Percentiles rank a stretch among this genome's conserved stretches.
Conservation (phyloP, 2,888 invertebrate genomes). For the Lycophotia porphyrea region DNA sequence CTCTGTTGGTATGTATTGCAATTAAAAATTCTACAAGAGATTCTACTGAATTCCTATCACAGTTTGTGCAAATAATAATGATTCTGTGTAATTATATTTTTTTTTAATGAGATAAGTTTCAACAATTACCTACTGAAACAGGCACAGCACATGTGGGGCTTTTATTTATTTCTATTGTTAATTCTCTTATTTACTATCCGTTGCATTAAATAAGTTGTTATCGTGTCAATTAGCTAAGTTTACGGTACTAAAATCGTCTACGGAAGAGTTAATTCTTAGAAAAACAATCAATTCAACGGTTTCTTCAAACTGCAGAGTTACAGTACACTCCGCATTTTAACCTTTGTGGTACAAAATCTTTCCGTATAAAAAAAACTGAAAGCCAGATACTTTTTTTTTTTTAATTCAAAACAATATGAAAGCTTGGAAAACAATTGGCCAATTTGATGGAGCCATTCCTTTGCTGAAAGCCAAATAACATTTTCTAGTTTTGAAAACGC, state of each 20-base stretch:
- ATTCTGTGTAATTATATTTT: conserved; percentile 40
- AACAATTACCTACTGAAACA: conserved; percentile 29
- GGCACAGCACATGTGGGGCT: too few relatives aligned
- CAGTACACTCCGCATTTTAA: too few relatives aligned
- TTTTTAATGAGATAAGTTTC: conserved; percentile 41
- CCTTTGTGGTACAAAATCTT: too few relatives aligned
- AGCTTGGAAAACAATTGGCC: too few relatives aligned
- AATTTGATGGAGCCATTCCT: too few relatives aligned
- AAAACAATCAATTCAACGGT: conserved; percentile 7
- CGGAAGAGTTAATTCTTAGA: conserved; percentile 5
- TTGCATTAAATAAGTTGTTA: conserved; percentile 40
- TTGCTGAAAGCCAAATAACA: too few relatives aligned
- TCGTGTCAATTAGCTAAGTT: conserved; percentile 28
- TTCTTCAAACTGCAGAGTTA: conserved; percentile 11
- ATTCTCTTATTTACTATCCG: conserved; percentile 15
- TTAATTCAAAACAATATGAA: too few relatives aligned
- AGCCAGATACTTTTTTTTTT: too few relatives aligned
- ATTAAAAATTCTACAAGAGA: conserved; percentile 61
- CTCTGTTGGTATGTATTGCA: conserved; percentile 56
- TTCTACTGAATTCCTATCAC: conserved; percentile 53
- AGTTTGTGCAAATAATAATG: conserved; percentile 35
- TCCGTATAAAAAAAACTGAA: too few relatives aligned
- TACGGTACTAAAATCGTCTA: conserved; percentile 14
- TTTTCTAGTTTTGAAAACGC: too few relatives aligned
- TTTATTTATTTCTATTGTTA: conserved; percentile 41